A percentile compares a stretch with the other conserved stretches of the same genome.
Evolutionary conservation across 2,888 invertebrate species (phyloP).

Genomic region (Euproctis similis): DNA sequence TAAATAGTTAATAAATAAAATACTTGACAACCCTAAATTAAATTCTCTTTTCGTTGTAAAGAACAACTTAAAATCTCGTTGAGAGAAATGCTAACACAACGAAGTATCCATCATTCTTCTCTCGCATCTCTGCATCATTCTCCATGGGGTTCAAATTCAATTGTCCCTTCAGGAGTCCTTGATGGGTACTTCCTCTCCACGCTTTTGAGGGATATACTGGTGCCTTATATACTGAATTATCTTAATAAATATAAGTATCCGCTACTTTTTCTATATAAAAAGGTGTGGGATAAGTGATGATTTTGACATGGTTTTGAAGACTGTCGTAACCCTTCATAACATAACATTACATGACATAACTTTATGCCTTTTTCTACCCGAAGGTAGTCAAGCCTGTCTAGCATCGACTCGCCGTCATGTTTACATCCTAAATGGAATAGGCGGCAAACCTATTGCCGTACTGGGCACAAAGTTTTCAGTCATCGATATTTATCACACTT

Average conservation of each 20-base stretch:
- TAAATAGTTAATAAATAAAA: too few species aligned
- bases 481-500: too few species aligned
- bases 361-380: neutral
- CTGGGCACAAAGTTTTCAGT: too few species aligned
- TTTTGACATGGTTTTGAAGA: constrained; percentile 3
- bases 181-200: constrained; percentile 22
- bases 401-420: too few species aligned
- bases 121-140: constrained; percentile 17
- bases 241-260: constrained; percentile 19
- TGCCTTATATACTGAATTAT: constrained; percentile 14
- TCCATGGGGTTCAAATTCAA: constrained; percentile 28
- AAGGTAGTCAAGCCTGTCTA: too few species aligned
- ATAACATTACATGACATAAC: constrained; percentile 10
- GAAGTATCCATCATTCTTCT: constrained; percentile 20
- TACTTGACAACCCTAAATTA: constrained; percentile 16
- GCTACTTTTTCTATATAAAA: constrained; percentile 6
- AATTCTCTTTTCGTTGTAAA: constrained; percentile 15
- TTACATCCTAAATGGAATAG: too few species aligned
- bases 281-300: constrained; percentile 4
- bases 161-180: constrained; percentile 25
- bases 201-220: constrained; percentile 9
- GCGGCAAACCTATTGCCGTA: too few species aligned
- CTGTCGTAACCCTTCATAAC: constrained; percentile 1
- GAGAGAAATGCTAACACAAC: constrained; percentile 15
- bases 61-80: neutral